Evolutionary conservation across 2,113 vertebrate genomes (phyloP), one percentile per base, ranked within the genome.

Genomic region (Spermophilus dauricus): DNA sequence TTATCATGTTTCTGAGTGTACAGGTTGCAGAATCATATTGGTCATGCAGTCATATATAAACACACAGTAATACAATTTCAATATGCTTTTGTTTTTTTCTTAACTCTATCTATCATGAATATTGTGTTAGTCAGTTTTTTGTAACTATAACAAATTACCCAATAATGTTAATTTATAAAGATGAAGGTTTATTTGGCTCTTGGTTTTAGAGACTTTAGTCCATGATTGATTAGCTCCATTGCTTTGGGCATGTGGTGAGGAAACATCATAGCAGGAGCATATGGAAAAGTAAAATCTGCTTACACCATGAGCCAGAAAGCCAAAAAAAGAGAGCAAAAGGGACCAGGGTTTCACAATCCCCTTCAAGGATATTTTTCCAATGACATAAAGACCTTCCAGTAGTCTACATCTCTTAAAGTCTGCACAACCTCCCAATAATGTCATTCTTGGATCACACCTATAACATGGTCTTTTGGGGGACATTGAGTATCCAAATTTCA

Each of bases 401-500:
- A 32, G 30, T 37, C 4, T 8, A 13, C 72, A 42, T 30, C 18
- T 24, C 37, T 82, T 39, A 42, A 24, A 11, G 26, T 37, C 16
- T 42, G 8, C 7, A 61, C 13, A 45, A 30, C 39, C 67, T 45
- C 18, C 8, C 78, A 58, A 37, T 8, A 14, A 4, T 37, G 45
- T 28, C 28, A 17, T 30, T 20, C 1, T 4, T 5, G 2, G 5
- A 30, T 5, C 5, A n/a, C 7, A 11, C 5, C 7, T 75, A 67
- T 45, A 48, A 42, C 16, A n/a, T 69, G 45, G 26, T 22, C n/a
- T 69, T 83, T 56, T 11, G 5, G 9, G 70, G 16, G 1, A 34
- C 56, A 73, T n/a, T 75, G 4, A 9, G 17, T 26, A 28, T 42
- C 24, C 56, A 90, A 28, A 69, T 48, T 76, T 63, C 18, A 77